These are phyloP conservation scores for Ammospiza nelsoni DNA, from an alignment of 2,113 vertebrate species.

Conservation along the genomic window DNA sequence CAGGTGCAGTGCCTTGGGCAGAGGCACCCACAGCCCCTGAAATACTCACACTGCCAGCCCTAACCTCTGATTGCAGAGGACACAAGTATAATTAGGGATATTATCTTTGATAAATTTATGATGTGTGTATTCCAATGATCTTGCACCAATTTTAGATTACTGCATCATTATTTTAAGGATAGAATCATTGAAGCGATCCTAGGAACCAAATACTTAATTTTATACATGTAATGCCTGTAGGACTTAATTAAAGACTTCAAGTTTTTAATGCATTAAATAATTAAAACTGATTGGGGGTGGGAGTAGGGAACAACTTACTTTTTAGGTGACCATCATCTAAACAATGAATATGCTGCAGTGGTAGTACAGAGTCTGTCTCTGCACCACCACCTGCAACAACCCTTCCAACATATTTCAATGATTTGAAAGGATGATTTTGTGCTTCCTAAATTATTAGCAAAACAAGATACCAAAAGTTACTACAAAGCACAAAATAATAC, in stretches of 20 bases:
- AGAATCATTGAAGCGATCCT: not conserved
- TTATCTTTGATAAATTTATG: not conserved
- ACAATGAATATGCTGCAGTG: not conserved
- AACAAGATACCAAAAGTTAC: not conserved
- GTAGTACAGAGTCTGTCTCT: not conserved
- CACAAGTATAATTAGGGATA: not conserved
- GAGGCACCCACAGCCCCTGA: not conserved
- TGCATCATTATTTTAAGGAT: not conserved
- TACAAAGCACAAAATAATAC: not conserved
- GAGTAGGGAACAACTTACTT: not conserved
- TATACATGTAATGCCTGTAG: not conserved
- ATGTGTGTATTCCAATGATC: not conserved
- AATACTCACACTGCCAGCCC: not conserved
- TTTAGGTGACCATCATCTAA: not conserved
- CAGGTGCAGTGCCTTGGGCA: not conserved
- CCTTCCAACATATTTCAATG: not conserved
- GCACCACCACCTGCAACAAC: not conserved
- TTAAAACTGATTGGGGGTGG: not conserved
- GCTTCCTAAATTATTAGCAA: not conserved
- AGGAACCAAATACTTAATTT: not conserved
- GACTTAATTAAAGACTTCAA: not conserved
- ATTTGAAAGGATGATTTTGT: not conserved
- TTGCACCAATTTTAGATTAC: not conserved
- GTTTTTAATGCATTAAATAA: not conserved
- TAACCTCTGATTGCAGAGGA: not conserved